phyloP scores from a whole-genome alignment of 2,113 vertebrate species.

The Rhabdornis inornatus region DNA sequence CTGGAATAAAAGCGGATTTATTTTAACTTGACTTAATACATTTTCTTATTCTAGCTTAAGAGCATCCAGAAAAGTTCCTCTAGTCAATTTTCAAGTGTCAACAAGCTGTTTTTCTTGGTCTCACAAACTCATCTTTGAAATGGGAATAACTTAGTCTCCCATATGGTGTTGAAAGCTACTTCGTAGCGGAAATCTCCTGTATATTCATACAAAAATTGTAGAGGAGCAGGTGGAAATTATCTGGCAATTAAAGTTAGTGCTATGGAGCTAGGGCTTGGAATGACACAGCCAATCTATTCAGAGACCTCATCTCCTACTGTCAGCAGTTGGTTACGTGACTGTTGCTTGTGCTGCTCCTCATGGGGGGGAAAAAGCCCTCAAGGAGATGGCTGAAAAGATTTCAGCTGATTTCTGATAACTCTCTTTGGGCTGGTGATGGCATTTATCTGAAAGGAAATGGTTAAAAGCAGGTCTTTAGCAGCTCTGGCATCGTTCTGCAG shows the following conservation, averaged over 20 bases:
- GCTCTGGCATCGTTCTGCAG: background rate
- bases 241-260: slow-evolving; percentile 44
- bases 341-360: background rate
- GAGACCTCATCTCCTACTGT: slow-evolving; percentile 5
- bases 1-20: background rate
- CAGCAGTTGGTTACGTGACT: slow-evolving; percentile 11
- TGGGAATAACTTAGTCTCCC: slow-evolving; percentile 56
- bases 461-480: slow-evolving; percentile 17
- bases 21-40: slow-evolving; percentile 39
- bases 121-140: slow-evolving; percentile 49
- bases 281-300: background rate
- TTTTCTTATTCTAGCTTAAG: slow-evolving; percentile 31
- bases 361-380: background rate
- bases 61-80: slow-evolving; percentile 35
- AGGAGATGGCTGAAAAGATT: background rate
- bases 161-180: slow-evolving; percentile 59
- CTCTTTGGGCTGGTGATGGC: background rate
- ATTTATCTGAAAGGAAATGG: slow-evolving; percentile 47
- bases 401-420: slow-evolving; percentile 6
- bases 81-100: slow-evolving; percentile 55
- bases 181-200: slow-evolving; percentile 37
- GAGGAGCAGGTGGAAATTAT: slow-evolving; percentile 59
- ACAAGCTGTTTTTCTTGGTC: slow-evolving; percentile 60
- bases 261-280: slow-evolving; percentile 39
- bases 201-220: slow-evolving; percentile 46